phyloP scores from a whole-genome alignment of 1,140 invertebrate species.

The Hermetia illucens region DNA sequence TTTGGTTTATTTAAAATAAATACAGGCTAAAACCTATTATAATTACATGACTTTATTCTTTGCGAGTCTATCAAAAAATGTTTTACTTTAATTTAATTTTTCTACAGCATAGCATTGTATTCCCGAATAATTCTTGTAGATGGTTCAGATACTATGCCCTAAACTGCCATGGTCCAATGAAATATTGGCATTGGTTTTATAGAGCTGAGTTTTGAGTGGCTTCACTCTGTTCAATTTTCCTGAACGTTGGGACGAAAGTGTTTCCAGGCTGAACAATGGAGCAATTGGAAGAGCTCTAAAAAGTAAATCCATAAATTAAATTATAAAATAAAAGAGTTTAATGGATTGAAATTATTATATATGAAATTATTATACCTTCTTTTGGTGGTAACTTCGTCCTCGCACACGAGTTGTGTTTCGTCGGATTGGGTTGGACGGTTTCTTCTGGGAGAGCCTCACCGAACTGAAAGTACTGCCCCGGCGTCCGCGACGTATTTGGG shows the following conservation, averaged over 20 bases:
- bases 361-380: constrained; percentile 16
- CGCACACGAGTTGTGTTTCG: constrained; percentile 36
- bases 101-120: too few species aligned
- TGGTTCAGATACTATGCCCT: too few species aligned
- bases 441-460: constrained; percentile 33
- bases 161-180: too few species aligned
- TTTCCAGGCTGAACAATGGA: constrained; percentile 22
- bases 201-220: constrained; percentile 10
- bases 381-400: constrained; percentile 27
- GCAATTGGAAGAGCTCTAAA: constrained; percentile 27
- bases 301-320: too few species aligned
- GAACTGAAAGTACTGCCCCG: constrained; percentile 37
- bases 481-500: constrained; percentile 25
- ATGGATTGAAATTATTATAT: neutral
- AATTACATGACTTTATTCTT: too few species aligned
- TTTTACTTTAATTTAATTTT: too few species aligned
- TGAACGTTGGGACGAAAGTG: constrained; percentile 25
- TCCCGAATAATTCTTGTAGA: too few species aligned
- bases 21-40: too few species aligned
- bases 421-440: constrained; percentile 31
- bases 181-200: too few species aligned
- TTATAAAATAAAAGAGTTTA: neutral
- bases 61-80: too few species aligned
- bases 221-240: constrained; percentile 28
- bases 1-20: too few species aligned